These are phyloP conservation scores for Spisula subtruncata DNA, from an alignment of 2,888 invertebrate genomes.

Conservation along the genomic window DNA sequence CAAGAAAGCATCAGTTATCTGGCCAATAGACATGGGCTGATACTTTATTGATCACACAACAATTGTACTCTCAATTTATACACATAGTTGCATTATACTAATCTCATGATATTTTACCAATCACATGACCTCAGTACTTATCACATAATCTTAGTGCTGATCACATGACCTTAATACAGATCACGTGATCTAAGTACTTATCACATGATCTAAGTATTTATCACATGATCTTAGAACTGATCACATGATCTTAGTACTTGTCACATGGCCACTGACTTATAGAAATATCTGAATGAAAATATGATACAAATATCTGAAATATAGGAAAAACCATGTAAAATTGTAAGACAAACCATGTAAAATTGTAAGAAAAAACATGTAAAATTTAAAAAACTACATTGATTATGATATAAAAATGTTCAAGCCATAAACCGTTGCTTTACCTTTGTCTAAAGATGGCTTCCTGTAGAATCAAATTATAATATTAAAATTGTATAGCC, in stretches of 20 bases:
- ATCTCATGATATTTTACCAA: no score
- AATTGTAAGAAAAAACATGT: no score
- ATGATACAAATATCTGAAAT: neutral
- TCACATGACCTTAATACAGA: neutral
- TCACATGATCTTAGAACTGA: neutral
- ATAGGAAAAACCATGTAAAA: conserved; percentile 3
- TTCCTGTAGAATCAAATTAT: conserved; percentile 27
- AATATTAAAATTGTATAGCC: neutral
- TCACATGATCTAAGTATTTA: neutral
- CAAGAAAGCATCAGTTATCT: no score
- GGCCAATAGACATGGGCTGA: no score
- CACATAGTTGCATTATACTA: no score
- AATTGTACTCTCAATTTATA: no score
- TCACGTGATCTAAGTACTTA: neutral
- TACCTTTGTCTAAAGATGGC: conserved; percentile 35
- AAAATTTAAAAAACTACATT: neutral
- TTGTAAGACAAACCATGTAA: no score
- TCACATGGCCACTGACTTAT: no score
- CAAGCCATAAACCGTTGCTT: conserved; percentile 33
- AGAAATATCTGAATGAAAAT: no score
- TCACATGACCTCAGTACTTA: neutral
- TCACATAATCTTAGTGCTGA: neutral
- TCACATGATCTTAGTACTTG: neutral
- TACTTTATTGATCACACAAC: neutral
- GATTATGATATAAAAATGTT: neutral